Conservation (phyloP, 2,113 vertebrate genomes). For the Petaurus breviceps region DNA sequence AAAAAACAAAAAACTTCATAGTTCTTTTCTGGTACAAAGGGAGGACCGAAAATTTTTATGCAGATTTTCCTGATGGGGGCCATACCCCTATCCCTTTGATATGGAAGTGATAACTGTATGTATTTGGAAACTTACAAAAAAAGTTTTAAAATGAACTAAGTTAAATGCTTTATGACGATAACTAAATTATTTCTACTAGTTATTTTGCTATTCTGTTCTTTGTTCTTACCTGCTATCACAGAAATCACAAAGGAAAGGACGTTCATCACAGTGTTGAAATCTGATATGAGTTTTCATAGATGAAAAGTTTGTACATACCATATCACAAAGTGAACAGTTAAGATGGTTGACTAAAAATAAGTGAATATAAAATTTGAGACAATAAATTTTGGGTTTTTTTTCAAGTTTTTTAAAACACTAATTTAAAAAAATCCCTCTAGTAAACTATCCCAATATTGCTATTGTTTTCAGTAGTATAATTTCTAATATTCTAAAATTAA, state of each 20-base stretch:
- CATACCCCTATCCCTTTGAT: fast-evolving
- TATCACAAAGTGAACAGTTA: constrained; percentile 82
- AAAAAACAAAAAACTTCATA: neutral
- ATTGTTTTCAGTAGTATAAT: neutral
- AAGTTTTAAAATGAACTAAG: neutral
- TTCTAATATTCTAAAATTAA: neutral
- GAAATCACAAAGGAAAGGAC: constrained; percentile 84
- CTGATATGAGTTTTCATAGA: constrained; percentile 79
- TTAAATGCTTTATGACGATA: neutral
- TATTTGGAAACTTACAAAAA: neutral
- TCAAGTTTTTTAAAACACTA: neutral
- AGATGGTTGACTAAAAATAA: constrained; percentile 77
- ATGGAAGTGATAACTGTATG: fast-evolving
- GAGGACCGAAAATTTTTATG: neutral
- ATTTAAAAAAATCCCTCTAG: neutral
- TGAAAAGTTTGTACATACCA: constrained; percentile 82
- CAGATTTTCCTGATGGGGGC: neutral
- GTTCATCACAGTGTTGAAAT: constrained; percentile 70
- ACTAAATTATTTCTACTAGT: neutral
- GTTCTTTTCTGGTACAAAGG: too few species aligned
- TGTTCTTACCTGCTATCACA: constrained; percentile 82
- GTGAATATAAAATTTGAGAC: neutral
- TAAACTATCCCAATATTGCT: fast-evolving
- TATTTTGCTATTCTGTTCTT: neutral
- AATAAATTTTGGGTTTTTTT: neutral